A percentile compares a stretch with the other conserved stretches of the same genome.
phyloP scores from a whole-genome alignment of 2,113 vertebrate genomes.

The Cebidichthys violaceus region DNA sequence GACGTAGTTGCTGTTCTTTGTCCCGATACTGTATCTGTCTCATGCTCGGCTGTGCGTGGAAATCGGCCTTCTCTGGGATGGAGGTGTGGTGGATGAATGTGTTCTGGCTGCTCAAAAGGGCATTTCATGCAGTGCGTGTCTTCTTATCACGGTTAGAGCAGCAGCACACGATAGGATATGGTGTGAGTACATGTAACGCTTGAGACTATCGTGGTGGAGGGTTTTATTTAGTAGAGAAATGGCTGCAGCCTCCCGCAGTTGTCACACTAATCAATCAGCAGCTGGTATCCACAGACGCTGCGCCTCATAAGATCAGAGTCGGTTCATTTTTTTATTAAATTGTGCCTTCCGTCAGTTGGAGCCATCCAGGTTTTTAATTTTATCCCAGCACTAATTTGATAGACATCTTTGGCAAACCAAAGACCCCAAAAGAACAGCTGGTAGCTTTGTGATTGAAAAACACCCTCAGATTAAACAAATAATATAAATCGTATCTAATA shows the following conservation, averaged over 20 bases:
- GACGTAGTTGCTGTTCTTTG: constrained; percentile 23
- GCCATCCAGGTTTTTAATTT: not conserved
- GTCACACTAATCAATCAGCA: constrained; percentile 32
- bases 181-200: not conserved
- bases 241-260: constrained; percentile 5
- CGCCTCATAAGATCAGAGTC: not conserved
- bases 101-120: constrained; percentile 14
- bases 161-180: not conserved
- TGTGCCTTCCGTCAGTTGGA: not conserved
- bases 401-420: not conserved
- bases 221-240: constrained; percentile 40
- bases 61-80: constrained; percentile 20
- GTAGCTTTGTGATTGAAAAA: not conserved
- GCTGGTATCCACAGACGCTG: not conserved
- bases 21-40: constrained; percentile 49
- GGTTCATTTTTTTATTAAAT: constrained; percentile 20
- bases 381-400: not conserved
- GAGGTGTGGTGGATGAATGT: constrained; percentile 18
- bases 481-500: not conserved
- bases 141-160: constrained; percentile 4
- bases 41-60: constrained; percentile 47
- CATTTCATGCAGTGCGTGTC: constrained; percentile 10
- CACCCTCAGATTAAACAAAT: not conserved
- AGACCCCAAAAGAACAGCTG: not conserved
- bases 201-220: constrained; percentile 8